Evolutionary conservation across 1,140 invertebrate species (phyloP), one percentile per base, ranked within the genome.

Genomic region (Cotesia vestalis): DNA sequence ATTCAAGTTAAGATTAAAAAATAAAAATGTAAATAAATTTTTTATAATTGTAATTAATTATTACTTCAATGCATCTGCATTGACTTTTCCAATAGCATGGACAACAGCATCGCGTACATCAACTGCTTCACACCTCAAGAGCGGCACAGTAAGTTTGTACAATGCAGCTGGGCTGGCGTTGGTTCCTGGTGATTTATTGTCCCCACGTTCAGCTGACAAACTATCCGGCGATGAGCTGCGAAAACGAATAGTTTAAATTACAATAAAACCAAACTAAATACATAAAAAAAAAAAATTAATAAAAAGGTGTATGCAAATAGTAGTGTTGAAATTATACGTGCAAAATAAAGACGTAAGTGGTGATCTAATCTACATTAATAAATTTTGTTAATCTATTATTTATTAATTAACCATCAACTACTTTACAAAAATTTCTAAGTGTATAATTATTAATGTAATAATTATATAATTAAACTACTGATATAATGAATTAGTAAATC

Each of bases 101-200:
- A 98, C 95, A 59, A 95, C 95, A 6, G 95, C 93, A 87, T 99
- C 97, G 66, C 97, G 86, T 66, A 99, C 94, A 85, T 99, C 97
- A 1, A 91, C 90, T 36, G 93, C 92, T 83, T 99, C 98, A 88
- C 95, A 98, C 75, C 95, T 90, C 73, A 95, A 85, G 62, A 98
- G 87, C 4, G 96, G 96, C 63, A 97, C 93, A 5, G 97, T 91
- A 67, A 97, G 88, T 85, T 98, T 97, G 82, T 98, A 98, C 1
- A 99, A 87, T 17, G 92, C 92, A n/a, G 91, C 89, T 0, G 95
- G 94, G 40, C 93, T 92, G 20, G 92, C 90, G 75, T 88, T 90
- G 2, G 87, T 86, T 4, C 89, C 87, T 1, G 88, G 87, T 53
- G 90, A 89, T 70, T 91, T 90, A 66, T 89, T 89, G 73, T 93